Evolutionary conservation across 2,888 invertebrate genomes (phyloP), one percentile per base, ranked within the genome.

Genomic region (Cosmopolites sordidus): DNA sequence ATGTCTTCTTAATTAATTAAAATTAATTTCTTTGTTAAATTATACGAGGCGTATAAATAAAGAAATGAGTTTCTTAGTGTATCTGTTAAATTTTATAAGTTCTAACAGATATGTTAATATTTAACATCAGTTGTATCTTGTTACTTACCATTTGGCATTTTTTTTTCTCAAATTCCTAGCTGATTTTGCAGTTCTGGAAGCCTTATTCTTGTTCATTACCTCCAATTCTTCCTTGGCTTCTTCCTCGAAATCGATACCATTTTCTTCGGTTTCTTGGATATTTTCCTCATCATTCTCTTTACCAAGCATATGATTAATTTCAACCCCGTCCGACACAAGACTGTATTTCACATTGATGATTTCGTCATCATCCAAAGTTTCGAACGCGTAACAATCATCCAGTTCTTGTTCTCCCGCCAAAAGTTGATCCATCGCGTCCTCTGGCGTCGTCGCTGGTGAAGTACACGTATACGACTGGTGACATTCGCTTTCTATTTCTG

Each of bases 391-490:
- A 33, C 11, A 12, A 5, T 33, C 33, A 12, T 33, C 33, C 22
- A 22, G 22, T 5, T 22, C 22, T 8, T 47, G 42, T 37, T 67
- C 66, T 65, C 67, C 70, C 68, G 70, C 69, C 65, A 69, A 69
- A 66, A 69, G 64, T 48, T 63, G 62, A 16, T 69, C 66, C 12
- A 65, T 66, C 63, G 68, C 67, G 68, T 65, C 69, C 66, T 69
- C 71, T 38, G 61, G 60, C 42, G 60, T 58, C 64, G 58, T 62
- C 66, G 68, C 71, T 38, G 61, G 60, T 41, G 60, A 59, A 64
- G 58, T 62, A 22, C 16, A 38, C 14, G 17, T 14, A 29, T 43
- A 14, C 47, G 59, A 48, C 52, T 55, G 59, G 53, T 49, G 51
- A 46, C 58, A 58, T 60, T 62, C 58, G 59, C 64, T 62, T 57